These are phyloP conservation scores for Pseudomyrmex concolor DNA, from an alignment of 1,140 invertebrate species.

Conservation along the genomic window DNA sequence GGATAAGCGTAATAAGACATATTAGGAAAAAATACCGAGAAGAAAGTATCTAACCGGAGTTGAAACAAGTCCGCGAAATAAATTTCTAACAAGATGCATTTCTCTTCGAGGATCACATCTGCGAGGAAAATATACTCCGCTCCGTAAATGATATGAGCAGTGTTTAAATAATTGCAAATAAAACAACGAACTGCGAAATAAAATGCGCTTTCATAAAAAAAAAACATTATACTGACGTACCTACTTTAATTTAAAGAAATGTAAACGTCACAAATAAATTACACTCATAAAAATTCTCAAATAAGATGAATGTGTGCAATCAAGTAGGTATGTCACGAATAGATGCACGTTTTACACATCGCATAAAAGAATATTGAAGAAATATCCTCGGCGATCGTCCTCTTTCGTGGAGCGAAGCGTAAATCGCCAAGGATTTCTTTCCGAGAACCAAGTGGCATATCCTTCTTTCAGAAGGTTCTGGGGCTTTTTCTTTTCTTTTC, in stretches of 20 bases:
- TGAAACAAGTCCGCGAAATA: background rate
- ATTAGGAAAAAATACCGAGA: background rate
- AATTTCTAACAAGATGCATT: background rate
- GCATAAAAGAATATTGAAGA: constrained; percentile 19
- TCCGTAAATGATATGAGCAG: background rate
- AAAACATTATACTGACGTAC: no score
- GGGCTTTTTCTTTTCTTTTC: no score
- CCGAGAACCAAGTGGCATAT: constrained; percentile 53
- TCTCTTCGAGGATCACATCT: background rate
- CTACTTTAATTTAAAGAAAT: no score
- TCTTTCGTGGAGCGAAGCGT: constrained; percentile 48
- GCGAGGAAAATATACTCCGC: background rate
- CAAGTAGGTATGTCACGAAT: background rate
- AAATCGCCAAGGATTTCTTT: constrained; percentile 69
- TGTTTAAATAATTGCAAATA: constrained; percentile 1
- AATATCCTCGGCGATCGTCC: constrained; percentile 40
- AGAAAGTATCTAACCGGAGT: constrained; percentile 25
- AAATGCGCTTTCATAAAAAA: no score
- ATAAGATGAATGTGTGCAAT: background rate
- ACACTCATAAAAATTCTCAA: background rate
- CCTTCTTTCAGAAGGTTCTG: constrained; percentile 42
- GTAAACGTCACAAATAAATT: background rate
- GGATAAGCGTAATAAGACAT: constrained; percentile 15
- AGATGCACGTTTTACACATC: background rate
- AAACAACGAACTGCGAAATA: background rate